These are phyloP conservation scores for Oasisia sp. DNA, from an alignment of 2,888 invertebrate species.

Conservation along the genomic window DNA sequence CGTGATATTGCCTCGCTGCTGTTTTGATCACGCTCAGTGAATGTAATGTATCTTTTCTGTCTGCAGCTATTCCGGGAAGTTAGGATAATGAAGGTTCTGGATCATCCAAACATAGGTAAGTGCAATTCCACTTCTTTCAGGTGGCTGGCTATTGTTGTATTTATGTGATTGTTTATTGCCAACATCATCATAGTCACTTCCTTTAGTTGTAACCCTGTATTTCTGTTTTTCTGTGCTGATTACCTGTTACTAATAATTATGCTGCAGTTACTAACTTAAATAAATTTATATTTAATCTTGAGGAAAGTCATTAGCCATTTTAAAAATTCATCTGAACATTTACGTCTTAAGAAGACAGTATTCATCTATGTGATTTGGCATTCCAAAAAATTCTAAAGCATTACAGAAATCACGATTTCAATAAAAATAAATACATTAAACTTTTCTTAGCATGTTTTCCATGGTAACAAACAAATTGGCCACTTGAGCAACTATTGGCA, in stretches of 20 bases:
- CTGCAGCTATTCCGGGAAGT: constrained; percentile 42
- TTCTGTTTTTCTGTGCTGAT: neutral
- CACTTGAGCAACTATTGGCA: no score
- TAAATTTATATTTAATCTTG: neutral
- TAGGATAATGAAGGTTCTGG: constrained; percentile 45
- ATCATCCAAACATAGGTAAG: constrained; percentile 46
- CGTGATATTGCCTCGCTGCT: neutral
- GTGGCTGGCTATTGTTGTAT: neutral
- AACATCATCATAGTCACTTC: neutral
- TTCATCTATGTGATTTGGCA: neutral
- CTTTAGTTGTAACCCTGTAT: neutral
- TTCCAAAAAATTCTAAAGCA: neutral
- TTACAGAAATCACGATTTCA: neutral
- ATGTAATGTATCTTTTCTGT: neutral
- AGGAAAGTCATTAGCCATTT: neutral
- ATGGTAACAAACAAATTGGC: no score
- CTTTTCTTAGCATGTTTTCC: no score
- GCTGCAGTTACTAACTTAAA: neutral
- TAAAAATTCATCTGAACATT: neutral
- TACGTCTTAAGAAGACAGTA: neutral
- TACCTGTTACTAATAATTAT: neutral
- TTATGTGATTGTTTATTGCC: neutral
- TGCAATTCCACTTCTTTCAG: neutral
- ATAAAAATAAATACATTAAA: neutral
- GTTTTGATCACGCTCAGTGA: neutral